Evolutionary conservation across 1,140 invertebrate genomes (phyloP).

Genomic region (Orchestia grillus): DNA sequence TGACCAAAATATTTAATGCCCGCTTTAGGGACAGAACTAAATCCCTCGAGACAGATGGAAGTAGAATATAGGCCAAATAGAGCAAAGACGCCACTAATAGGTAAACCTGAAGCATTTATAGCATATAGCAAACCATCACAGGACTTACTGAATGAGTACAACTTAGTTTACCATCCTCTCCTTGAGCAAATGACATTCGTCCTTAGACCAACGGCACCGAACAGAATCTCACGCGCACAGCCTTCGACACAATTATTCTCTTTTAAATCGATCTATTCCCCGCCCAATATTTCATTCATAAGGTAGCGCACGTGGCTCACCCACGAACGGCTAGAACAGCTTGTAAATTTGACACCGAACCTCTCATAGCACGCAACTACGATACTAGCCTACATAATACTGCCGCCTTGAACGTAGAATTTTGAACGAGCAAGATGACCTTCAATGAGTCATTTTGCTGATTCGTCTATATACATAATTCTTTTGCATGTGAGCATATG

Average conservation of each 20-base stretch:
- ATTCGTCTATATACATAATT: not conserved
- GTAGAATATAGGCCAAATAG: not conserved
- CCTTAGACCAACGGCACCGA: slow-evolving; percentile 17
- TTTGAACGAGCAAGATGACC: not conserved
- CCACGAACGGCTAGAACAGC: not conserved
- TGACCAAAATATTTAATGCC: not conserved
- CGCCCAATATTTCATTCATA: not conserved
- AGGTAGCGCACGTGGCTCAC: not conserved
- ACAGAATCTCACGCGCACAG: not conserved
- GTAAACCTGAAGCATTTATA: not conserved
- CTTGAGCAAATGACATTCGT: slow-evolving; percentile 50
- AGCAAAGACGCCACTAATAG: not conserved
- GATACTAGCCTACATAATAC: slow-evolving; percentile 10
- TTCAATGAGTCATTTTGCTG: not conserved
- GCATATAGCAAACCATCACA: slow-evolving; percentile 5
- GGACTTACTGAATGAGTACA: slow-evolving; percentile 15
- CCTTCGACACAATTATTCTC: not conserved
- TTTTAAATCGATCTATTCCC: not conserved
- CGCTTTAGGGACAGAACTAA: not conserved
- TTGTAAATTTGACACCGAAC: not conserved
- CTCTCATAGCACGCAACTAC: not conserved
- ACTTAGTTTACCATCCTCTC: slow-evolving; percentile 28
- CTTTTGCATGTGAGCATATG: not conserved
- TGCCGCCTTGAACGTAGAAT: slow-evolving; percentile 18
- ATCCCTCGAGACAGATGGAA: not conserved